Evolutionary conservation across 2,888 invertebrate genomes (phyloP).

Genomic region (Dioctria rufipes): DNA sequence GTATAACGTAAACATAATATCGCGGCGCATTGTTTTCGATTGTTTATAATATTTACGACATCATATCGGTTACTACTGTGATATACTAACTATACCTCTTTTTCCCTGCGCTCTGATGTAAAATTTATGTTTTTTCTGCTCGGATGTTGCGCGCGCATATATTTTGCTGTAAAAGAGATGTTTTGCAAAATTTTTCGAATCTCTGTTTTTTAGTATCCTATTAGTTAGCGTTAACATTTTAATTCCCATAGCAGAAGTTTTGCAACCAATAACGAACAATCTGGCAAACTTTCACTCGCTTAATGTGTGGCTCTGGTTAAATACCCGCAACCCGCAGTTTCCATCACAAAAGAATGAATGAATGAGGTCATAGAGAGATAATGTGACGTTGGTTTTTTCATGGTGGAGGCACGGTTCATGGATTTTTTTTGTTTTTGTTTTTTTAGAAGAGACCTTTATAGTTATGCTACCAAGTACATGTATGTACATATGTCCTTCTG

Average conservation of each 20-base stretch:
- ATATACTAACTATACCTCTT: too few species aligned
- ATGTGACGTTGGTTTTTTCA: conserved; percentile 15
- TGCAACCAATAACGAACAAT: conserved; percentile 4
- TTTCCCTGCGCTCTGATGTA: too few species aligned
- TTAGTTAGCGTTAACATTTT: neutral
- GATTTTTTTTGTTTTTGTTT: neutral
- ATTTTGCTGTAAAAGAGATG: neutral
- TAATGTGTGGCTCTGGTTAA: conserved; percentile 1
- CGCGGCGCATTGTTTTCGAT: conserved; percentile 18
- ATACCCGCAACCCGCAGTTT: neutral
- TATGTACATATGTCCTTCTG: conserved; percentile 11
- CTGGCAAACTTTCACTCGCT: conserved; percentile 41
- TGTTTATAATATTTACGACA: conserved; percentile 30
- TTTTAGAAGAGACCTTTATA: too few species aligned
- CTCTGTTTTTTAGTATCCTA: neutral
- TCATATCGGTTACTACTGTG: conserved; percentile 12
- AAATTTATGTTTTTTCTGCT: too few species aligned
- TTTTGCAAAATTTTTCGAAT: neutral
- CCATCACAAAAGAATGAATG: conserved; percentile 24
- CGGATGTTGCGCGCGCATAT: neutral
- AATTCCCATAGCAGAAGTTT: neutral
- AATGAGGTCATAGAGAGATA: conserved; percentile 49
- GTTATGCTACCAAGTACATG: conserved; percentile 18
- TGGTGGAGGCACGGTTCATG: conserved; percentile 24
- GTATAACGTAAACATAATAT: conserved; percentile 18